A percentile compares a stretch with the other conserved stretches of the same genome.
These are phyloP conservation scores for Caenorhabditis afra DNA, from an alignment of 2,888 invertebrate genomes.

Conservation along the genomic window DNA sequence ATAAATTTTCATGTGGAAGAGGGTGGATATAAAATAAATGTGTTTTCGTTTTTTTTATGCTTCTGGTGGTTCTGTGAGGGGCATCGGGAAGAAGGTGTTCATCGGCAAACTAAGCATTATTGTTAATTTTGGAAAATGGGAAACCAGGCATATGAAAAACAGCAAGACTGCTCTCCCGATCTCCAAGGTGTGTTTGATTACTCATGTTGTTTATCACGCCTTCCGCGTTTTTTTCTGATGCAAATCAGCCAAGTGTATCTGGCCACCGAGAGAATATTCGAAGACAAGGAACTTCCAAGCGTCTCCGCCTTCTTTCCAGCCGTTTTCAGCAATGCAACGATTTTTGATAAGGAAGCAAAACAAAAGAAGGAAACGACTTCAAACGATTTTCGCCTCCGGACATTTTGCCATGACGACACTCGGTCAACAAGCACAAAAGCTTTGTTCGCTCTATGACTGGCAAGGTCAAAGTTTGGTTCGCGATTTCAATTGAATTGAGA, in stretches of 20 bases:
- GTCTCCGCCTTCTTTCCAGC: conserved; percentile 14
- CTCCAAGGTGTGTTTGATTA: neutral
- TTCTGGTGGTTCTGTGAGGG: conserved; percentile 3
- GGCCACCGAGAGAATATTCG: conserved; percentile 1
- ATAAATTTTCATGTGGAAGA: neutral
- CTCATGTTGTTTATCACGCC: conserved; percentile 7
- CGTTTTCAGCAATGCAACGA: conserved; percentile 2
- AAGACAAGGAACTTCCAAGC: conserved; percentile 30
- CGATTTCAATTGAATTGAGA: conserved; percentile 8
- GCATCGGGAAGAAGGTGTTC: too few species aligned
- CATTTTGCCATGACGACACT: neutral
- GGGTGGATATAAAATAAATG: neutral
- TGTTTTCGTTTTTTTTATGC: conserved; percentile 5
- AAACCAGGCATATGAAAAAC: too few species aligned
- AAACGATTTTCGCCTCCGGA: conserved; percentile 18
- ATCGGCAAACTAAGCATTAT: too few species aligned
- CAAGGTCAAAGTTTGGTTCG: conserved; percentile 26
- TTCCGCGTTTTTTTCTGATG: neutral
- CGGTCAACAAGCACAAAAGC: neutral
- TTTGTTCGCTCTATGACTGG: neutral
- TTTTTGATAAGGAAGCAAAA: conserved; percentile 7
- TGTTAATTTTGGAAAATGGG: too few species aligned
- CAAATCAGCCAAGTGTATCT: conserved; percentile 28
- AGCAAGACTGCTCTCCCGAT: too few species aligned
- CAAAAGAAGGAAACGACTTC: conserved; percentile 8